Evolutionary conservation across 2,113 vertebrate genomes (phyloP).

Genomic region (Piaya cayana): DNA sequence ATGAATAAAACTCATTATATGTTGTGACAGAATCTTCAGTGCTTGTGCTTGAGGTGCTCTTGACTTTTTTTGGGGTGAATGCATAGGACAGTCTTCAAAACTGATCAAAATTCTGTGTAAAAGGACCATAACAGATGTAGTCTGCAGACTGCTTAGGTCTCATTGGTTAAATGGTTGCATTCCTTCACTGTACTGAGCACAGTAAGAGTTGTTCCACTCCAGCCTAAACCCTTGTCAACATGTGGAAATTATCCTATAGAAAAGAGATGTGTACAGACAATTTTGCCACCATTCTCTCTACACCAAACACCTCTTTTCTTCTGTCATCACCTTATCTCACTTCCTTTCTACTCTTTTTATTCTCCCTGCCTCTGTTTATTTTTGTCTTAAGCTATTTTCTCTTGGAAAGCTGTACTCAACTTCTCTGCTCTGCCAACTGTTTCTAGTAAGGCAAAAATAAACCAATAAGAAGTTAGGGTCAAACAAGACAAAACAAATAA

Average conservation of each 20-base stretch:
- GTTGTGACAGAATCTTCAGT: neutral
- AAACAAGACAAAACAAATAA: constrained; percentile 24
- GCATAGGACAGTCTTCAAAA: neutral
- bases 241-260: neutral
- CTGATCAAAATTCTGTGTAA: neutral
- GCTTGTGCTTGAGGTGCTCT: neutral
- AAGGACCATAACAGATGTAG: neutral
- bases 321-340: neutral
- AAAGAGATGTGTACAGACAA: neutral
- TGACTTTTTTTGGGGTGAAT: neutral
- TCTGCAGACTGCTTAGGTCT: neutral
- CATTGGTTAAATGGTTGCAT: neutral
- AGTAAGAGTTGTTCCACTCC: neutral
- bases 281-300: neutral
- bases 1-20: neutral
- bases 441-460: neutral
- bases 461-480: neutral
- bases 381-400: neutral
- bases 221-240: neutral
- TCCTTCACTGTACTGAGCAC: neutral
- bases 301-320: neutral
- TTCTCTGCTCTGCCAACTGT: neutral
- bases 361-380: neutral
- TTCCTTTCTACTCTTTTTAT: neutral
- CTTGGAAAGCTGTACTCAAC: neutral